Base-by-base conservation (phyloP, 2,113 vertebrate genomes). In the Nannospalax galili region DNA sequence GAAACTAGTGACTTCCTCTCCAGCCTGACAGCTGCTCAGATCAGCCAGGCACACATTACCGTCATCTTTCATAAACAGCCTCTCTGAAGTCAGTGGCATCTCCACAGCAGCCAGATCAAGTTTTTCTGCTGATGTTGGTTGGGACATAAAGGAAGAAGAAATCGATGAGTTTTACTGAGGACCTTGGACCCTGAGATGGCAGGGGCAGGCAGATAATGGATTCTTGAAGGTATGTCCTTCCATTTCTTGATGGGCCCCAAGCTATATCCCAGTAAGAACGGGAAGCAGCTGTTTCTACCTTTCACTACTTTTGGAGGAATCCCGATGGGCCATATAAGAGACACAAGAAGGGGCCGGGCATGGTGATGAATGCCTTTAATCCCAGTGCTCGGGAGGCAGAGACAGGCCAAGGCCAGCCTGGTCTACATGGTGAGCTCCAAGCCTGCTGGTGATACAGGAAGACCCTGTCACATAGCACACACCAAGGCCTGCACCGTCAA, bases 51-150 rank as follows among this genome's bases (percentile, higher is more conserved):
- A 93, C 60, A 78, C 40, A 88, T 88, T 81, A 94, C 96, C 96
- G 97, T 96, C 96, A 97, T 97, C 95, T 96, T 95, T 96, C 93
- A 96, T 95, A 96, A 96, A 92, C 95, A 97, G 90, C 74, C 96
- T 69, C 95, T 97, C 94, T 93, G 86, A 96, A 98, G 96, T 96
- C 95, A 84, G 94, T 60, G 86, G n/a, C 48, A 91, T 98, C 94
- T 94, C 97, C 94, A 96, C 91, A 88, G 90, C 95, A 98, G 97
- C 96, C 91, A 84, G 84, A 93, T 94, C 79, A 94, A 90, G 93
- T 89, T 93, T 97, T 96, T 70, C 96, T 89, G 93, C 87, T 72
- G 94, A 91, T 90, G 75, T 15, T 42, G 32, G 72, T 15, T 42
- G 32, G 77, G 69, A 19, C 65, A 84, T 70, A 75, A 90, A 87